phyloP scores from a whole-genome alignment of 2,113 vertebrate genomes.

The Hucho hucho region DNA sequence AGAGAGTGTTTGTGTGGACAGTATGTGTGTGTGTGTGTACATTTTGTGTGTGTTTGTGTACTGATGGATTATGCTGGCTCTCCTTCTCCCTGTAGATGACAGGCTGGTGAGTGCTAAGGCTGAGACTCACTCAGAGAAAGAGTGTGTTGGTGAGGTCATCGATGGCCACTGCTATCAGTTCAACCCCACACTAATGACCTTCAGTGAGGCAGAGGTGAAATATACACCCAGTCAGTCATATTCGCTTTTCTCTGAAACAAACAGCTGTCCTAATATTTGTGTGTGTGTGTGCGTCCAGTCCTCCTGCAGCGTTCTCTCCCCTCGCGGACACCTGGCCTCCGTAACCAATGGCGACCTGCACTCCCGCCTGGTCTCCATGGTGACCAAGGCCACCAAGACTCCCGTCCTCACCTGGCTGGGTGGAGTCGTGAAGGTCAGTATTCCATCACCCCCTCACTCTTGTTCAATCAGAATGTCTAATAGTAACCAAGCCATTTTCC shows the following conservation, averaged over 20 bases:
- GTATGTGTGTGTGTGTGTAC: background rate
- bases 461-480: background rate
- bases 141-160: conserved; percentile 60
- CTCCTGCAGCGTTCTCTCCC: conserved; percentile 48
- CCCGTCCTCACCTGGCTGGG: conserved; percentile 69
- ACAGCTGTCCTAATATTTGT: background rate
- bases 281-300: conserved; percentile 40
- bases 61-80: background rate
- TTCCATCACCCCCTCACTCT: background rate
- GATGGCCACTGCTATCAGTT: conserved; percentile 63
- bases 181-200: conserved; percentile 55
- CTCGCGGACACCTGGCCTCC: conserved; percentile 63
- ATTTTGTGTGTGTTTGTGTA: background rate
- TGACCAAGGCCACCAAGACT: conserved; percentile 49
- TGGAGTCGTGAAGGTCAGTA: conserved; percentile 59
- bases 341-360: conserved; percentile 59
- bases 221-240: background rate
- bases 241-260: background rate
- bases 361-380: conserved; percentile 60
- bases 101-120: background rate
- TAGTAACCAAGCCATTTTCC: background rate
- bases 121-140: conserved; percentile 22
- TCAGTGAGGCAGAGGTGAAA: conserved; percentile 69
- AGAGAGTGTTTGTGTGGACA: background rate
- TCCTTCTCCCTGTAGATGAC: background rate